Base-by-base conservation (phyloP, 2,797 vertebrate species). In the Buphagus erythrorhynchus region DNA sequence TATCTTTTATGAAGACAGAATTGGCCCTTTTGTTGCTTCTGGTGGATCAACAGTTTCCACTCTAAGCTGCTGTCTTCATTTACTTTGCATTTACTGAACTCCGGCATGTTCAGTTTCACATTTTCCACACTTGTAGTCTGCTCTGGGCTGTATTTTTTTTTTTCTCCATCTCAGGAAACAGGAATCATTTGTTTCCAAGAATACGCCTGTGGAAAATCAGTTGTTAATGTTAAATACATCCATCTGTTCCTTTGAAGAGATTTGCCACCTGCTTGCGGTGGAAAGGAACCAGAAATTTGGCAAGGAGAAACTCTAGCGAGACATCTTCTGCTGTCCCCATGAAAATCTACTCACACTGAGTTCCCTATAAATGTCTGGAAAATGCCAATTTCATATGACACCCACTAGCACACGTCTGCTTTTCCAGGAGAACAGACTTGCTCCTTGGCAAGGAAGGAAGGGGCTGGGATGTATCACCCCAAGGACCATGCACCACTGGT, bases 51-150 rank as follows among this genome's bases (percentile, higher is more conserved):
- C 20, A 68, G 4, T 85, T 96, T 90, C 74, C 51, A 79, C 54
- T 81, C 33, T 63, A 86, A 92, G 71, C 43, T 94, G 80, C 77
- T 76, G 33, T 28, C 90, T 88, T 90, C 14, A 69, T 84, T 95
- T 95, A 33, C 33, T 90, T 88, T 71, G 69, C 62, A 14, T 80
- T 90, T 79, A 90, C 74, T 0, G 1, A 71, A 88, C 59, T 93
- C 6, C 2, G 52, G 48, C 1, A 2, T 36, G 55, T 57, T 90
- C 82, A 55, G 31, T 57, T 71, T 92, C 73, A 94, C 45, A 87
- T 94, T 96, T 97, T 96, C 94, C 93, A 90, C 43, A 85, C 88
- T 95, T 82, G 43, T 12, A 90, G 51, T 59, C 51, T 81, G 59
- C 73, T 86, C 29, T 66, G 42, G 40, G 18, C 20, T 85, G 35